Conservation (phyloP, 2,888 invertebrate species). For the Branchipolynoe longqiensis region DNA sequence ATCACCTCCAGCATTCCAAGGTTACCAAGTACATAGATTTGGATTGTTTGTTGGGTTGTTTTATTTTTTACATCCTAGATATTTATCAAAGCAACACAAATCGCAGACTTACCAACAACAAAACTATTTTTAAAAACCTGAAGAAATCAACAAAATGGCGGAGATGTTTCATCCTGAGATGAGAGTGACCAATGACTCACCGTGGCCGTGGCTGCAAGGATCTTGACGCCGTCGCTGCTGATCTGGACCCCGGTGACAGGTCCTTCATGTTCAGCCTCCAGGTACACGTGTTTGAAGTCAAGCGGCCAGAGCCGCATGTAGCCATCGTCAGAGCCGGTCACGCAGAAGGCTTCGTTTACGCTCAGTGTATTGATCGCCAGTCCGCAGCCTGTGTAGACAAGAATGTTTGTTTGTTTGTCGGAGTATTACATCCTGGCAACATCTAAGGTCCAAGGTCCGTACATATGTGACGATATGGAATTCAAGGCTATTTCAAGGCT, state of each 20-base stretch:
- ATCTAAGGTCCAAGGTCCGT: no score
- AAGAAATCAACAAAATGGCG: not conserved
- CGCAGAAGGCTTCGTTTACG: conserved; percentile 81
- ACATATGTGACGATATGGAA: no score
- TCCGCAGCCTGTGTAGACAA: conserved; percentile 58
- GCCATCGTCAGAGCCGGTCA: conserved; percentile 82
- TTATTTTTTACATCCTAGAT: not conserved
- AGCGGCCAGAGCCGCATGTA: conserved; percentile 81
- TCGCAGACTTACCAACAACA: not conserved
- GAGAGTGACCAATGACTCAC: conserved; percentile 70
- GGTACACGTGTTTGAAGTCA: conserved; percentile 80
- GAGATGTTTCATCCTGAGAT: not conserved
- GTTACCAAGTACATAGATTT: no score
- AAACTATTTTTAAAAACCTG: not conserved
- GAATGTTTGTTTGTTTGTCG: no score
- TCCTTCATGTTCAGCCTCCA: conserved; percentile 81
- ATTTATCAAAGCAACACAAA: not conserved
- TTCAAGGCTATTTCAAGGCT: no score
- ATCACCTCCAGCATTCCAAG: no score
- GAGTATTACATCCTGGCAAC: no score
- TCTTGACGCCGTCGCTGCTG: conserved; percentile 78
- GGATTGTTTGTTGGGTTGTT: not conserved
- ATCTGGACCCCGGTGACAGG: conserved; percentile 79
- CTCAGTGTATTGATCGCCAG: conserved; percentile 75
- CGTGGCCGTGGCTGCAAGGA: conserved; percentile 78